Evolutionary conservation across 1,140 invertebrate species (phyloP).

Genomic region (Drosophila guanche): DNA sequence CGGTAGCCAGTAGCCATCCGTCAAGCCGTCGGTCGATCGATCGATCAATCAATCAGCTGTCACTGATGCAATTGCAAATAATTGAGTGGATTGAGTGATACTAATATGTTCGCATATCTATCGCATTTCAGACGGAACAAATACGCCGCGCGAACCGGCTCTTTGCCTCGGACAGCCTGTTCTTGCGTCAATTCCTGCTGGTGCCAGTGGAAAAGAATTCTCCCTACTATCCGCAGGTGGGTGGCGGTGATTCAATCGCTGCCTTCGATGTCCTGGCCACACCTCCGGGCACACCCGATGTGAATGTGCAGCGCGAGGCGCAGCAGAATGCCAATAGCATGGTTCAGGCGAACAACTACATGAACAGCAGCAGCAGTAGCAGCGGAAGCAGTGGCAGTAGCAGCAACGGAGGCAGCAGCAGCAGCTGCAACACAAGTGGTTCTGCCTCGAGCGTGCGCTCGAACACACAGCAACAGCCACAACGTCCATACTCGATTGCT

Average conservation of each 20-base stretch:
- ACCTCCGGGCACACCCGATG: slow-evolving; percentile 65
- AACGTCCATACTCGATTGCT: slow-evolving; percentile 84
- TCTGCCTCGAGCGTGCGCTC: slow-evolving; percentile 49
- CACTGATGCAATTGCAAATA: slow-evolving; percentile 53
- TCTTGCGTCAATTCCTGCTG: slow-evolving; percentile 91
- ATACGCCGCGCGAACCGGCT: slow-evolving; percentile 93
- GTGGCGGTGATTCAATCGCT: slow-evolving; percentile 42
- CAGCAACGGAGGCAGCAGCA: slow-evolving; percentile 66
- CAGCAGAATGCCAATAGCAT: slow-evolving; percentile 67
- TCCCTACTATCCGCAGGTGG: slow-evolving; percentile 85
- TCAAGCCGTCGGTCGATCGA: slow-evolving; percentile 26
- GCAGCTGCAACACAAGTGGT: slow-evolving; percentile 58
- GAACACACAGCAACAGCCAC: slow-evolving; percentile 28
- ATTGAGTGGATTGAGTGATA: slow-evolving; percentile 43
- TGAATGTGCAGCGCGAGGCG: slow-evolving; percentile 60
- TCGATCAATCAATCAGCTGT: slow-evolving; percentile 47
- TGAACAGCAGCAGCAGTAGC: slow-evolving; percentile 60
- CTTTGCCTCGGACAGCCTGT: slow-evolving; percentile 95
- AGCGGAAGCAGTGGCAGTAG: slow-evolving; percentile 59
- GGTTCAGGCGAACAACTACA: slow-evolving; percentile 53
- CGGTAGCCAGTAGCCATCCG: not conserved
- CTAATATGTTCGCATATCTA: slow-evolving; percentile 19
- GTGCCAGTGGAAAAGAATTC: slow-evolving; percentile 89
- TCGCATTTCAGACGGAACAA: slow-evolving; percentile 90
- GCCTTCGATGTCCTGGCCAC: slow-evolving; percentile 57